Evolutionary conservation across 2,113 vertebrate species (phyloP), one percentile per base, ranked within the genome.

Genomic region (Eublepharis macularius): DNA sequence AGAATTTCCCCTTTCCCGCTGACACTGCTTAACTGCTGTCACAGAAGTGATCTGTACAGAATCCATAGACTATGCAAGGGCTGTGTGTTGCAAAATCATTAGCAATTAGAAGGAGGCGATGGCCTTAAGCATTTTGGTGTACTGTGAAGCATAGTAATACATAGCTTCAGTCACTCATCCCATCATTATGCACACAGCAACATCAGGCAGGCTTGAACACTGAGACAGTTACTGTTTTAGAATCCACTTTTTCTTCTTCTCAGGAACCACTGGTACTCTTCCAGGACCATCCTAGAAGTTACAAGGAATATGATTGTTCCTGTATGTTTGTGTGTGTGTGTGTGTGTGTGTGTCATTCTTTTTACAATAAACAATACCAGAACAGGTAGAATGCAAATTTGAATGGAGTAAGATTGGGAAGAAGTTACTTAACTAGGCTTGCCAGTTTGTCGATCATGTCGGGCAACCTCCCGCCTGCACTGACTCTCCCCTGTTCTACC

Each of bases 1-100:
- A 39, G 63, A 43, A 86, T 51, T 51, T 63, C 60, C 45, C 29
- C 34, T 82, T 75, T 24, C 68, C 57, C 79, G 9, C 75, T 73
- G 76, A 60, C 66, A 68, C 34, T 81, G 34, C 66, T 45, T 79
- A 81, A 34, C 60, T 76, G 29, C 29, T 87, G 76, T 84, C 70
- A 79, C 77, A 47, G n/a, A 41, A 32, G n/a, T 72, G 11, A 49
- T 45, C 45, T 41, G 26, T 5, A 3, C 13, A 49, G 4, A 10
- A 10, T 60, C 54, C 6, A 68, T 51, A 73, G 82, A 60, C 32
- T 2, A 26, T 32, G 54, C 14, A 17, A 45, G 26, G 16, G 11
- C 34, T 81, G 26, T 21, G 8, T 26, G 12, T 21, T 65, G 54
- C 17, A 39, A 60, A 70, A 39, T 13, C 34, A 76, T 60, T 26